Evolutionary conservation across 1,140 invertebrate genomes (phyloP).

Genomic region (Ephestia elutella): DNA sequence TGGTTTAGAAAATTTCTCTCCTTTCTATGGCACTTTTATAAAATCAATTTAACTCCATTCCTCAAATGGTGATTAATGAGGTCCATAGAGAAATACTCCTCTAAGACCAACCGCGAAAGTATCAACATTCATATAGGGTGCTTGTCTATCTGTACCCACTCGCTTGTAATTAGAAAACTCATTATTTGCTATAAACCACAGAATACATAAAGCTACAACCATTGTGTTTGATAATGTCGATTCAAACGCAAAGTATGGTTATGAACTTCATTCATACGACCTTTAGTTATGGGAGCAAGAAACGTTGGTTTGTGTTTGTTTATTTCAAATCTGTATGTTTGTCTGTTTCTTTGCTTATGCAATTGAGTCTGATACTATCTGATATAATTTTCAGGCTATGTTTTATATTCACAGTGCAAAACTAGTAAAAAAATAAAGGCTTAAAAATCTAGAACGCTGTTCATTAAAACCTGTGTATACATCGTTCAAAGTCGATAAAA

Average conservation of each 20-base stretch:
- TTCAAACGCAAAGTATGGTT: background rate
- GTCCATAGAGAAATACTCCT: background rate
- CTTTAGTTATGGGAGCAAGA: too few relatives aligned
- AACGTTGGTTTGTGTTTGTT: too few relatives aligned
- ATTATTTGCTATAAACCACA: background rate
- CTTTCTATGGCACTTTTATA: too few relatives aligned
- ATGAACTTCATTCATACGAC: background rate
- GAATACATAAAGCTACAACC: background rate
- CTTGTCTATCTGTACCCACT: conserved; percentile 6
- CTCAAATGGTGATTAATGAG: background rate
- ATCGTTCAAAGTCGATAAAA: background rate
- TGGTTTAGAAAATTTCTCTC: too few relatives aligned
- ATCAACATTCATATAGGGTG: background rate
- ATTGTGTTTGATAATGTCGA: background rate
- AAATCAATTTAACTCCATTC: background rate
- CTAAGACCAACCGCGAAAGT: background rate
- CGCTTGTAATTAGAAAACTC: conserved; percentile 8
- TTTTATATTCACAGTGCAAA: too few relatives aligned
- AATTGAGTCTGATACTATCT: too few relatives aligned
- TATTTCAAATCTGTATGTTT: too few relatives aligned
- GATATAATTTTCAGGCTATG: too few relatives aligned
- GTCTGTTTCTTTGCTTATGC: too few relatives aligned
- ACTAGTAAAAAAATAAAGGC: too few relatives aligned
- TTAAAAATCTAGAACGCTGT: background rate
- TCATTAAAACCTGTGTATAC: background rate